Evolutionary conservation across 92 coral and sea anemone species (phyloP).

Genomic region (Parazoanthus atlanticus): DNA sequence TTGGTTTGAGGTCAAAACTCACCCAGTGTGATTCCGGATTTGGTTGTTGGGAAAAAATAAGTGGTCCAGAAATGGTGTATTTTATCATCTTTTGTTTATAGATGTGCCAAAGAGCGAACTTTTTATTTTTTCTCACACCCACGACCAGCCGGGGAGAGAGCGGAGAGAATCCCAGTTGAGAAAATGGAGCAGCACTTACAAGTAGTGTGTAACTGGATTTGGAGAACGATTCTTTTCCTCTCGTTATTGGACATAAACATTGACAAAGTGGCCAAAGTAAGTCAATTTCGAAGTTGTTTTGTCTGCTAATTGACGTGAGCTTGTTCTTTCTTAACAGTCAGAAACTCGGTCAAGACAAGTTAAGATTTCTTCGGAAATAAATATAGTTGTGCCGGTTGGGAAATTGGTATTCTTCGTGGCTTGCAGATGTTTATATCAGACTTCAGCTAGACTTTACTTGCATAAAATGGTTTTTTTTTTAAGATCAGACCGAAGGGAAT

Average conservation of each 20-base stretch:
- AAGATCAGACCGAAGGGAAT: background rate
- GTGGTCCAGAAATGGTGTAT: background rate
- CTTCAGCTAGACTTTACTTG: background rate
- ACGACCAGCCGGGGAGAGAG: background rate
- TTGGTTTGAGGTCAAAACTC: conserved; percentile 30
- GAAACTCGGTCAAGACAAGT: too few species aligned
- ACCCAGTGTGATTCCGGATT: conserved; percentile 8
- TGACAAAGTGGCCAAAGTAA: background rate
- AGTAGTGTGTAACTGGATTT: background rate
- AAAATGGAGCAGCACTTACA: background rate
- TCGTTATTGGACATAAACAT: background rate
- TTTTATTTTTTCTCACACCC: background rate
- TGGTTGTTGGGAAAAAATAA: background rate
- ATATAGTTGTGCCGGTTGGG: too few species aligned
- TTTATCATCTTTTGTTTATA: background rate
- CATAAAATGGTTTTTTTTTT: too few species aligned
- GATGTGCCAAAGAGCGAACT: background rate
- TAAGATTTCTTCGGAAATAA: too few species aligned
- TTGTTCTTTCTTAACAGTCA: background rate
- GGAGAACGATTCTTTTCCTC: background rate
- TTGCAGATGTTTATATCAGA: background rate
- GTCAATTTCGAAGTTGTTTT: background rate
- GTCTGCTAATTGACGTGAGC: background rate
- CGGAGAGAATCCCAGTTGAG: background rate
- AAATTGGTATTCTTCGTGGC: background rate